Evolutionary conservation across 2,797 vertebrate genomes (phyloP).

Genomic region (Chromis chromis): DNA sequence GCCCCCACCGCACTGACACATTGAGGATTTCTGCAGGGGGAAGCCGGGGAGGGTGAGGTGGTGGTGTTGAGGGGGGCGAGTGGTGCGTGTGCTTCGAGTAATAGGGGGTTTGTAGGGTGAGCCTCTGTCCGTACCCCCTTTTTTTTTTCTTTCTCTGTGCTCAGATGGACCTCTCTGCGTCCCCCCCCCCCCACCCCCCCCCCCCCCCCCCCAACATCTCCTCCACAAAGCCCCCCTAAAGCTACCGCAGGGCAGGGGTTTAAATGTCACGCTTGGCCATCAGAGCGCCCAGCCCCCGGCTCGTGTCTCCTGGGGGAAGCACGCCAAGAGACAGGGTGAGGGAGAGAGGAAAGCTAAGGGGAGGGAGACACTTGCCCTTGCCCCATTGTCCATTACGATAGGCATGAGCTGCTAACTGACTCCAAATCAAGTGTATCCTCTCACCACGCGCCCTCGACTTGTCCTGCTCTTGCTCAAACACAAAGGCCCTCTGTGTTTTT

Average conservation of each 20-base stretch:
- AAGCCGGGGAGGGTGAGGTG: constrained; percentile 26
- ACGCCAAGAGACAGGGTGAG: constrained; percentile 65
- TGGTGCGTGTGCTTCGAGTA: constrained; percentile 51
- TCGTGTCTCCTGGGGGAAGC: constrained; percentile 80
- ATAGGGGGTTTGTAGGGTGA: constrained; percentile 71
- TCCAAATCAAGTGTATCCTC: constrained; percentile 83
- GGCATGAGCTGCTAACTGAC: constrained; percentile 84
- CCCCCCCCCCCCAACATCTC: constrained; percentile 8
- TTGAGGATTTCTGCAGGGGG: constrained; percentile 70
- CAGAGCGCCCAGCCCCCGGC: constrained; percentile 82
- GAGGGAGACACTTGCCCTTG: constrained; percentile 77
- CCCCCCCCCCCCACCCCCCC: constrained; percentile 36
- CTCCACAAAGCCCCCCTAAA: constrained; percentile 75
- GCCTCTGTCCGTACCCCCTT: constrained; percentile 68
- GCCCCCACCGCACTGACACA: constrained; percentile 69
- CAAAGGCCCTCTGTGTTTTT: constrained; percentile 73
- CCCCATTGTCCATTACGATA: constrained; percentile 80
- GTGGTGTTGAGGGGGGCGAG: constrained; percentile 6
- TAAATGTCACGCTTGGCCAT: constrained; percentile 87
- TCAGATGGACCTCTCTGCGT: constrained; percentile 74
- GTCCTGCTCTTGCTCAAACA: constrained; percentile 74
- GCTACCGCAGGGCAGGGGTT: constrained; percentile 82
- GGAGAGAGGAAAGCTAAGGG: constrained; percentile 69
- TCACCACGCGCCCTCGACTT: constrained; percentile 78
- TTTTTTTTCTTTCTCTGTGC: constrained; percentile 69